Base-by-base conservation (phyloP, 2,888 invertebrate species). In the Embidobia sp. region DNA sequence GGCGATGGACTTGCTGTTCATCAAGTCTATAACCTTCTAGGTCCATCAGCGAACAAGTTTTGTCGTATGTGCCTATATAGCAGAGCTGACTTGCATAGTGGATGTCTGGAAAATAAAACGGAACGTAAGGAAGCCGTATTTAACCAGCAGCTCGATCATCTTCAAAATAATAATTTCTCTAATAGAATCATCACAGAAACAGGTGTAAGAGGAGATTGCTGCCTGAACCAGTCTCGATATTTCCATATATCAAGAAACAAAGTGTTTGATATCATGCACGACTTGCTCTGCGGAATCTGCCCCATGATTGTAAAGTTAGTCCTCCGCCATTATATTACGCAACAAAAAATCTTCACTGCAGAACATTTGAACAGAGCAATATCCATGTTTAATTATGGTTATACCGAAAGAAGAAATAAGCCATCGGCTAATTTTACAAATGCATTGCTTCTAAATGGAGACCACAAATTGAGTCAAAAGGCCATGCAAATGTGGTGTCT, bases 401-500 rank as follows among this genome's bases (percentile, higher is more conserved):
- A 66, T 16, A 22, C 37, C 11, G 79, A 78, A 26, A 27, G 6
- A 3, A 77, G 48, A 15, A 76, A 78, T 22, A 77, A 78, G 40
- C 77, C 79, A 26, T 74, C 78, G 2, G 40, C 73, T 8, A 79
- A 80, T 51, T 78, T 80, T 26, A 78, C 64, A 6, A 53, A 59
- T 15, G 29, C 61, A 8, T 29, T 79, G 7, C 19, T 55, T 13
- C 44, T 53, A 18, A 61, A 37, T 13, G 33, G 29, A 13, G 74
- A 76, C 11, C 73, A 79, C 37, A 66, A 33, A n/a, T 29, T 81
- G 3, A 77, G 63, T 44, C 76, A 79, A 42, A 81, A 81, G 31
- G 79, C 73, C 15, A 78, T 77, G 75, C 80, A 81, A 44, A 80
- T 42, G 6, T 81, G 81, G 79, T 78, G 72, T 13, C 44, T 80